phyloP scores from a whole-genome alignment of 2,888 invertebrate species.

The Brachynemurus nebulosus region DNA sequence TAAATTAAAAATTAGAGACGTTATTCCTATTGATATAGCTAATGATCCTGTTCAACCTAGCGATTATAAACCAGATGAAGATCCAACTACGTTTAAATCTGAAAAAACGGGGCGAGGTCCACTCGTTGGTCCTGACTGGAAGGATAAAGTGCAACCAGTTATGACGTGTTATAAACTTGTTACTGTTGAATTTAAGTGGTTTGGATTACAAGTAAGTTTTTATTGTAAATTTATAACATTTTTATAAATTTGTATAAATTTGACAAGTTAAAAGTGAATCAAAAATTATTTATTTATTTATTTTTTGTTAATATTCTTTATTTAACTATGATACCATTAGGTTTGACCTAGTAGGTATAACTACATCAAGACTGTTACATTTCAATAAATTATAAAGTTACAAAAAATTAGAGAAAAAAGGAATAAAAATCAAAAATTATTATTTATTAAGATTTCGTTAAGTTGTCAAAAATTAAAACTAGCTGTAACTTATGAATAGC shows the following conservation, averaged over 20 bases:
- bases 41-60: conserved; percentile 66
- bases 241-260: neutral
- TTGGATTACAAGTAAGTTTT: conserved; percentile 60
- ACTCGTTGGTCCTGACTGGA: conserved; percentile 66
- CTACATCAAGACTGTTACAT: too few species aligned
- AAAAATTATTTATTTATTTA: conserved; percentile 6
- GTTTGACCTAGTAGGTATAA: too few species aligned
- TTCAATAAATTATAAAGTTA: too few species aligned
- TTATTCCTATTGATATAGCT: conserved; percentile 90
- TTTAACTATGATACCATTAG: too few species aligned
- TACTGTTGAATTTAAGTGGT: conserved; percentile 97
- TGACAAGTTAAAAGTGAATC: too few species aligned
- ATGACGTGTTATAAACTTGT: conserved; percentile 99
- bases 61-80: conserved; percentile 82
- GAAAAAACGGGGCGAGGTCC: conserved; percentile 90
- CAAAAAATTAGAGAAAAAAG: too few species aligned
- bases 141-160: conserved; percentile 61
- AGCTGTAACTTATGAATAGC: too few species aligned
- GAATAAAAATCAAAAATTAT: too few species aligned
- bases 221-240: conserved; percentile 2
- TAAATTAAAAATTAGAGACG: conserved; percentile 75
- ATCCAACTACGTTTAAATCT: conserved; percentile 79
- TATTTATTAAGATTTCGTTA: too few species aligned
- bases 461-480: too few species aligned
- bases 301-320: too few species aligned